Evolutionary conservation across 2,113 vertebrate genomes (phyloP).

Genomic region (Chascanopsetta lugubris): DNA sequence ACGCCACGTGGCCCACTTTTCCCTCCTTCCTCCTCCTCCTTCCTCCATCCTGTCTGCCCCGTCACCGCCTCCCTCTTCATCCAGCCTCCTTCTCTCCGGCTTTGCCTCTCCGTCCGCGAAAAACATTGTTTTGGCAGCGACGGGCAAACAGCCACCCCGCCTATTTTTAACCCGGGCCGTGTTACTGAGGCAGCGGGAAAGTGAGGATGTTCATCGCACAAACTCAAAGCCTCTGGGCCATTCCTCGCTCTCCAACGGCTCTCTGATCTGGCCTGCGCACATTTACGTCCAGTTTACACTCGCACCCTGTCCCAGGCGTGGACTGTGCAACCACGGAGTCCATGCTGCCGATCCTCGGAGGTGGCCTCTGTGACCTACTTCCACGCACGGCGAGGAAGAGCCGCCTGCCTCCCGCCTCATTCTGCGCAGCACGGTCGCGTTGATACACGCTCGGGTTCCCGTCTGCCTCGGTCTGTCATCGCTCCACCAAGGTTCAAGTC

Average conservation of each 20-base stretch:
- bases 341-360: conserved; percentile 35
- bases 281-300: not conserved
- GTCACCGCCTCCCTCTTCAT: conserved; percentile 47
- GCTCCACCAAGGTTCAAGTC: not conserved
- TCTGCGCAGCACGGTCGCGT: not conserved
- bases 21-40: conserved; percentile 47
- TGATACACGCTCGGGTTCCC: too few species aligned
- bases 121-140: conserved; percentile 40
- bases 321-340: conserved; percentile 21
- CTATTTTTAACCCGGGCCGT: conserved; percentile 62
- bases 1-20: conserved; percentile 60
- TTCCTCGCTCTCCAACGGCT: not conserved
- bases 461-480: too few species aligned
- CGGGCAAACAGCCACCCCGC: conserved; percentile 26
- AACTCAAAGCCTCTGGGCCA: not conserved
- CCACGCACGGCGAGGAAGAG: not conserved
- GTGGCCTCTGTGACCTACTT: conserved; percentile 59
- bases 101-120: conserved; percentile 1
- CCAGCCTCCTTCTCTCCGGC: conserved; percentile 26
- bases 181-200: conserved; percentile 32
- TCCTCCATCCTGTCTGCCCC: conserved; percentile 42
- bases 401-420: not conserved
- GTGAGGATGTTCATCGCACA: conserved; percentile 10
- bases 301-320: conserved; percentile 14
- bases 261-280: not conserved